Base-by-base conservation (phyloP, 2,888 invertebrate genomes). In the Parnassius glacialis region DNA sequence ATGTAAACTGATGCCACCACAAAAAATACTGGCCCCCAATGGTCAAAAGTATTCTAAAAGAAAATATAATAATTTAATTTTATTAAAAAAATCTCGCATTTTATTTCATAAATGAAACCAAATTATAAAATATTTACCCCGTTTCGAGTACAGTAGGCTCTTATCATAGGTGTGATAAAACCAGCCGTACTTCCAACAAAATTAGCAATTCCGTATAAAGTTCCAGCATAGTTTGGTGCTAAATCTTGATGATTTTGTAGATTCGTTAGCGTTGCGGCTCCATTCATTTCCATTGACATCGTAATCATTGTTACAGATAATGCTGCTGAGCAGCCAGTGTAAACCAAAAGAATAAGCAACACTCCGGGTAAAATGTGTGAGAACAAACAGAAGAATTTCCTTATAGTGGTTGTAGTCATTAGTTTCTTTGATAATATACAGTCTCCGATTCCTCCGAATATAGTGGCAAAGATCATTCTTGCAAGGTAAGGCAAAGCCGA, bases 141-240 rank as follows among this genome's bases (percentile, higher is more conserved):
- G 64, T 86, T 83, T 66, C 87, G 92, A 0, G 94, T 93, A 54
- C 94, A 92, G 67, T 93, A 93, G 51, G 95, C 95, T 9, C 95
- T 95, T 57, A 96, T 92, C 78, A 94, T 90, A 0, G 96, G 95
- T 1, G 95, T 94, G 65, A 96, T 93, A 74, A 96, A 94, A 9
- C 95, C 95, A 10, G 95, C 93, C 0, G 94, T 93, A 54, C 94
- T 94, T 42, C 95, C 96, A 34, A 96, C 81, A 67, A 94, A 94
- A 72, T 96, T 96, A 54, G 95, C 95, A n/a, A 95, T 94, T 10
- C 96, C 96, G 71, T 96, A 96, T 34, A 96, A 81, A 11, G 95
- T 94, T 5, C 95, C 96, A 0, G 96, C 96, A 76, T 93, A 96
- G 74, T 95, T 96, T 0, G 96, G 96, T 0, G 96, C 94, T 59